Conservation (phyloP, 2,113 vertebrate genomes). For the Ceyx margarethae region DNA sequence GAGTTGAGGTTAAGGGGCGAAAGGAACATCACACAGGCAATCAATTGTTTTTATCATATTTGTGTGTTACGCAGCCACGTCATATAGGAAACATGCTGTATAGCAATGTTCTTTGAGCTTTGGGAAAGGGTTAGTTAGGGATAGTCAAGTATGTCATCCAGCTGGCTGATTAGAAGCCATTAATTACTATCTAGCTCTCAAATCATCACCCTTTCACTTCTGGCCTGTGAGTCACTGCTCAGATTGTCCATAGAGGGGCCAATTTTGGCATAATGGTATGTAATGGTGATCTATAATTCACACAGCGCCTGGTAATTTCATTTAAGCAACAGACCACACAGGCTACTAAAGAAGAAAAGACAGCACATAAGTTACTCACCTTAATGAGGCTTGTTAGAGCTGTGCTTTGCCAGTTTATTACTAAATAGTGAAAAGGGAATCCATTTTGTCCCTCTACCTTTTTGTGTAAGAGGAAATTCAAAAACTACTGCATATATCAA, state of each 20-base stretch:
- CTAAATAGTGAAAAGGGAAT: background rate
- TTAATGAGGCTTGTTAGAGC: background rate
- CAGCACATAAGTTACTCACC: background rate
- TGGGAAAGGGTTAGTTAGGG: background rate
- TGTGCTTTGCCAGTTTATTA: background rate
- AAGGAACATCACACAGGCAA: accelerated
- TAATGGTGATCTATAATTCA: background rate
- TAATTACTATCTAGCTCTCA: background rate
- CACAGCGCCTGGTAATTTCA: background rate
- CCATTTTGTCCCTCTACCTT: background rate
- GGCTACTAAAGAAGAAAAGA: background rate
- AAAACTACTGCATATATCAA: background rate
- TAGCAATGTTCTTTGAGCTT: accelerated
- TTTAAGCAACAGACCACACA: background rate
- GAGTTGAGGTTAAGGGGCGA: background rate
- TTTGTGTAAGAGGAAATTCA: background rate
- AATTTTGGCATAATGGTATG: background rate
- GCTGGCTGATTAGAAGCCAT: background rate
- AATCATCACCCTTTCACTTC: background rate
- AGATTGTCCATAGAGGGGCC: background rate
- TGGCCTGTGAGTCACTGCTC: background rate
- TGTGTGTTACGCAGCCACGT: background rate
- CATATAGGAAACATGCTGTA: background rate
- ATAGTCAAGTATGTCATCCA: background rate
- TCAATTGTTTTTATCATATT: background rate